Percentiles rank a stretch among this genome's conserved stretches.
These are phyloP conservation scores for Cerceris ruficornis DNA, from an alignment of 2,888 invertebrate species.

Conservation along the genomic window DNA sequence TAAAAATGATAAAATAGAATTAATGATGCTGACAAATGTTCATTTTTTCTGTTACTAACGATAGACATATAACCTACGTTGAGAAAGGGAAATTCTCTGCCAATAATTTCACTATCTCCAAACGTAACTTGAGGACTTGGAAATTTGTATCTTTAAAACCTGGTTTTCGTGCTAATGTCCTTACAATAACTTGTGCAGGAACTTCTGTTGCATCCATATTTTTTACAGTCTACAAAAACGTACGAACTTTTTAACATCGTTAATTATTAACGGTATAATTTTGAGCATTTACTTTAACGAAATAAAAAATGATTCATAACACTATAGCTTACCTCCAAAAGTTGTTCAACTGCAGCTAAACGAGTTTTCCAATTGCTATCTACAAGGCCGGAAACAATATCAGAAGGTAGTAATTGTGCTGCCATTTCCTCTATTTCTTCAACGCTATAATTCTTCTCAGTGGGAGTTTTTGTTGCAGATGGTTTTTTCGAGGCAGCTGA, in stretches of 20 bases:
- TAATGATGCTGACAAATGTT: neutral
- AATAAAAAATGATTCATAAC: neutral
- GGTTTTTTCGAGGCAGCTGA: slow-evolving; percentile 77
- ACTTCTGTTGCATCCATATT: slow-evolving; percentile 86
- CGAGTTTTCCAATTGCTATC: slow-evolving; percentile 94
- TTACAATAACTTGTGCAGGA: slow-evolving; percentile 89
- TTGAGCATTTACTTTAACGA: neutral
- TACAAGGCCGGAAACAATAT: slow-evolving; percentile 86
- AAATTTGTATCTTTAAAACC: slow-evolving; percentile 95
- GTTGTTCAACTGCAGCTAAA: slow-evolving; percentile 88
- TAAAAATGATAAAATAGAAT: slow-evolving; percentile 70
- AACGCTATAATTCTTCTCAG: slow-evolving; percentile 87
- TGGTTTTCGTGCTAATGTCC: slow-evolving; percentile 90
- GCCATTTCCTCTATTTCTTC: slow-evolving; percentile 92
- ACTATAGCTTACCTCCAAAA: slow-evolving; percentile 81
- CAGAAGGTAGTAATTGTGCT: slow-evolving; percentile 85
- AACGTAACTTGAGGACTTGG: slow-evolving; percentile 92
- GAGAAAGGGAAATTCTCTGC: slow-evolving; percentile 90
- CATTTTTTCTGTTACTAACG: neutral
- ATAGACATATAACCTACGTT: slow-evolving; percentile 79
- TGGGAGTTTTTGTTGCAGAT: slow-evolving; percentile 69
- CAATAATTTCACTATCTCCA: slow-evolving; percentile 90
- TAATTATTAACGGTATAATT: neutral
- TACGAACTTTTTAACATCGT: slow-evolving; percentile 1
- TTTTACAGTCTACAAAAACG: slow-evolving; percentile 83